Evolutionary conservation across 2,888 invertebrate genomes (phyloP).

Genomic region (Acrobasis repandana): DNA sequence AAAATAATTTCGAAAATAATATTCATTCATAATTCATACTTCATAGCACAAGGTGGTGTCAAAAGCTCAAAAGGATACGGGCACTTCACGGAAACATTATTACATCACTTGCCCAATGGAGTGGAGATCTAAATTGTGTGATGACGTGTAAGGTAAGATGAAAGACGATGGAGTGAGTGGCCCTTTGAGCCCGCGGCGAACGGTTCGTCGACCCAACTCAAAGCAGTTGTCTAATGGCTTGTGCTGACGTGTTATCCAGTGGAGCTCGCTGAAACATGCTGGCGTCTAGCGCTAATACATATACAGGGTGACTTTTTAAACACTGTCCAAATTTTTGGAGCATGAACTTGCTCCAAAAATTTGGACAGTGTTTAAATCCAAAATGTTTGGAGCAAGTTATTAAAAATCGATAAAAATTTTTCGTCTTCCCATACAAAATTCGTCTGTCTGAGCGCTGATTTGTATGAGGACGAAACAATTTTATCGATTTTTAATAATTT

Average conservation of each 20-base stretch:
- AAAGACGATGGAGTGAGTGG: conserved; percentile 63
- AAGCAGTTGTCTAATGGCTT: conserved; percentile 63
- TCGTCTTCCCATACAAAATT: too few relatives aligned
- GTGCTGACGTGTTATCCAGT: conserved; percentile 56
- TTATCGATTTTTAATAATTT: too few relatives aligned
- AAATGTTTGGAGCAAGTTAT: too few relatives aligned
- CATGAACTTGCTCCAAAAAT: too few relatives aligned
- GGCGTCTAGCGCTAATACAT: conserved; percentile 22
- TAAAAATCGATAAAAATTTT: too few relatives aligned
- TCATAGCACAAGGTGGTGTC: background rate
- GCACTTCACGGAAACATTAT: conserved; percentile 21
- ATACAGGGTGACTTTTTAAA: too few relatives aligned
- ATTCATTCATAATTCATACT: too few relatives aligned
- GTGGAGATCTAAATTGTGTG: conserved; percentile 53
- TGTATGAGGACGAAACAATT: too few relatives aligned
- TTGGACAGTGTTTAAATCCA: too few relatives aligned
- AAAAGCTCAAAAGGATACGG: conserved; percentile 13
- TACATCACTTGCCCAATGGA: conserved; percentile 11
- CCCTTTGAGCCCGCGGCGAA: conserved; percentile 55
- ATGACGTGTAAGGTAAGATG: conserved; percentile 59
- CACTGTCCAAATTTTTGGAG: too few relatives aligned
- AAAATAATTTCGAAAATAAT: too few relatives aligned
- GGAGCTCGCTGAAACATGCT: conserved; percentile 40
- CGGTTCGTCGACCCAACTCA: conserved; percentile 63
- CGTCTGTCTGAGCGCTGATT: too few relatives aligned